Evolutionary conservation across 2,888 invertebrate species (phyloP), one percentile per base, ranked within the genome.

Genomic region (Drosophila birchii): DNA sequence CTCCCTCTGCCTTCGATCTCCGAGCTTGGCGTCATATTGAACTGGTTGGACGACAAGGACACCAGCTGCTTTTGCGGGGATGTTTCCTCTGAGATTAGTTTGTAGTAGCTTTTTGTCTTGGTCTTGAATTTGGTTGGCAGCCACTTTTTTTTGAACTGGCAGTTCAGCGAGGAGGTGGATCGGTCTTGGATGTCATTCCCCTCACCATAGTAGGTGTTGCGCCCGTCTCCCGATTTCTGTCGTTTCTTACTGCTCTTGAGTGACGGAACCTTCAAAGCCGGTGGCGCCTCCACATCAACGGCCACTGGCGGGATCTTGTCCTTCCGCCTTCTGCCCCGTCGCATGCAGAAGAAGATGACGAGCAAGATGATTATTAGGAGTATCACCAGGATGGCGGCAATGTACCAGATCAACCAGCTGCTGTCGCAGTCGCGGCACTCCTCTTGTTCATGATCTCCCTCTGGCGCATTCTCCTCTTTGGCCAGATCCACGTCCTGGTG

Each of bases 151-250:
- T 70, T 75, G 3, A 86, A 76, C 23, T 89, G 81, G 23, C 75
- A 90, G 44, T 56, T 75, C 41, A 82, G 55, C 20, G 89, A 87
- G 6, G 91, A 91, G 16, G 89, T 83, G 3, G 91, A 84, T n/a
- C 88, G 78, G 9, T 69, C 60, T 70, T n/a, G n/a, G 53, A 53
- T 1, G 8, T 66, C n/a, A 0, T n/a, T 9, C 1, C 5, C 9
- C 1, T 3, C 6, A 3, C 34, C 59, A 68, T 23, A 76, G 12
- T 51, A 43, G 20, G 14, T 1, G 5, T 18, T 34, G 6, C 8
- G 1, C 1, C 16, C 11, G 38, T 32, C 11, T 9, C 23, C 7
- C 12, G 12, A 9, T 18, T 6, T 41, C 8, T 7, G 6, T 9
- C 32, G 12, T 16, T 23, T 14, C 2, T n/a, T 49, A 3, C 5